Conservation (phyloP, 2,113 vertebrate genomes). For the Prunella fulvescens region DNA sequence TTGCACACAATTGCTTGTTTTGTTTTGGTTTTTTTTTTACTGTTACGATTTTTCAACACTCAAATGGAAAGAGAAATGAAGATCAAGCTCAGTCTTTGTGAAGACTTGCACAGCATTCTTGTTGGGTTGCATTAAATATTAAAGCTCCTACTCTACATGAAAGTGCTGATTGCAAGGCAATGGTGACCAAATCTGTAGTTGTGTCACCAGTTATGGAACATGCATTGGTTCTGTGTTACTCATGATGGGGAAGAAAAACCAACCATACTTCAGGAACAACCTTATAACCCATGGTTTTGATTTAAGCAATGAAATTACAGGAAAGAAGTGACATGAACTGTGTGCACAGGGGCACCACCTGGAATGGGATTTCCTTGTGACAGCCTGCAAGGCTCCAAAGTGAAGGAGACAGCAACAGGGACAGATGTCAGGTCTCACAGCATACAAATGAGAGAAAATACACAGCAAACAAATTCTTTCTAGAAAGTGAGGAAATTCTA, state of each 20-base stretch:
- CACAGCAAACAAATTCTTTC: background rate
- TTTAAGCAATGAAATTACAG: conserved; percentile 27
- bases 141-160: background rate
- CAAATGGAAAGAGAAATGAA: background rate
- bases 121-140: background rate
- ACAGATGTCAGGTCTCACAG: background rate
- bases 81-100: background rate
- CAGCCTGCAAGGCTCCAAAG: background rate
- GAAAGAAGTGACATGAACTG: conserved; percentile 4
- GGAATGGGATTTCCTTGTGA: conserved; percentile 10
- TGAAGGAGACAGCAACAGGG: background rate
- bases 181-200: background rate
- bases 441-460: background rate
- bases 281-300: background rate
- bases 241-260: background rate
- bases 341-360: background rate
- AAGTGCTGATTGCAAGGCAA: background rate
- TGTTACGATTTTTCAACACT: background rate
- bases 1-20: background rate
- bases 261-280: background rate
- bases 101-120: background rate
- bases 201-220: background rate
- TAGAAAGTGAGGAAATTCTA: background rate
- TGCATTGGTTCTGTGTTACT: background rate
- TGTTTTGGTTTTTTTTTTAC: background rate